A percentile compares a stretch with the other conserved stretches of the same genome.
Evolutionary conservation across 2,113 vertebrate genomes (phyloP).

Genomic region (Neodontobutis hainanensis): DNA sequence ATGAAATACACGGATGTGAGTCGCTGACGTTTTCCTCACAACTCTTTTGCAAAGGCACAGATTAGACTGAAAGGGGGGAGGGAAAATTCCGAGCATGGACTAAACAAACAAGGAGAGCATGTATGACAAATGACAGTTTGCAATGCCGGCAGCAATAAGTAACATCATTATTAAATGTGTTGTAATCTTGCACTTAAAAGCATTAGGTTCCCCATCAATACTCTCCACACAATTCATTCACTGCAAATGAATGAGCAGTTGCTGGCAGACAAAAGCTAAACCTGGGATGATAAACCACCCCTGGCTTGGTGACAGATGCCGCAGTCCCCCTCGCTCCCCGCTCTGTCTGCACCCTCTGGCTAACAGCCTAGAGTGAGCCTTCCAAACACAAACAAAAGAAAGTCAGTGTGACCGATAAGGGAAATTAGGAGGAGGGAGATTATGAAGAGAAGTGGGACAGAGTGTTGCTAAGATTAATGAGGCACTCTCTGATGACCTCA

Average conservation of each 20-base stretch:
- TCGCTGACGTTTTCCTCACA: conserved; percentile 37
- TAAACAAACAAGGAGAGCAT: conserved; percentile 46
- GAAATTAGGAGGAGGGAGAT: conserved; percentile 75
- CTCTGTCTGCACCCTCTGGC: conserved; percentile 69
- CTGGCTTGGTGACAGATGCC: conserved; percentile 65
- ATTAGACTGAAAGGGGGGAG: conserved; percentile 53
- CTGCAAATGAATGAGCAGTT: conserved; percentile 70
- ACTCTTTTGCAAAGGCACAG: conserved; percentile 34
- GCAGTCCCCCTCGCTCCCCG: conserved; percentile 44
- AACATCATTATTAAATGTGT: conserved; percentile 76
- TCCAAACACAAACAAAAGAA: conserved; percentile 77
- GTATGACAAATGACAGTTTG: conserved; percentile 64
- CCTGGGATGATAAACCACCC: conserved; percentile 73
- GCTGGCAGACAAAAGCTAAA: conserved; percentile 61
- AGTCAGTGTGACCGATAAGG: conserved; percentile 80
- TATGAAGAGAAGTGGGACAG: conserved; percentile 75
- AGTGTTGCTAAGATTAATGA: conserved; percentile 77
- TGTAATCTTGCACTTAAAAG: conserved; percentile 77
- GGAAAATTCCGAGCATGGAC: conserved; percentile 7
- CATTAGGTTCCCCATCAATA: conserved; percentile 73
- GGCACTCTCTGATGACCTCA: conserved; percentile 64
- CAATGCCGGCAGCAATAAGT: conserved; percentile 70
- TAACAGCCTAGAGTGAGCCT: conserved; percentile 68
- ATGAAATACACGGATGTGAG: conserved; percentile 59
- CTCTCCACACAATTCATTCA: conserved; percentile 62